Evolutionary conservation across 2,797 vertebrate genomes (phyloP).

Genomic region (Manis pentadactyla): DNA sequence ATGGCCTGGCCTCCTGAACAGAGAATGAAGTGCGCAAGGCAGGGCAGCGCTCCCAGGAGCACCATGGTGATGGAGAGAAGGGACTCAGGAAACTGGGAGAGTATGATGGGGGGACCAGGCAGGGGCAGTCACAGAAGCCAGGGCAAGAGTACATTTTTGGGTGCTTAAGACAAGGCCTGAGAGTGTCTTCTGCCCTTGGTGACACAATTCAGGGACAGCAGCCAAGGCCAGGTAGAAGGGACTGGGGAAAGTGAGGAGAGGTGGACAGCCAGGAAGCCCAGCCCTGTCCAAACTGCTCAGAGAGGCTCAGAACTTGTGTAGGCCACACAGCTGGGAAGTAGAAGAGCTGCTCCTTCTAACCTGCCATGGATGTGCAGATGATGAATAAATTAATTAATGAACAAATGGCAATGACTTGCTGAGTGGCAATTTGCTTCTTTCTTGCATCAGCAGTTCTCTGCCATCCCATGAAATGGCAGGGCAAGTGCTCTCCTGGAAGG

Average conservation of each 20-base stretch:
- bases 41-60: background rate
- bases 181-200: background rate
- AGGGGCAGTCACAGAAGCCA: background rate
- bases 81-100: background rate
- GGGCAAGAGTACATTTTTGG: too few relatives aligned
- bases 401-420: accelerated
- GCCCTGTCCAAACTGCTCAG: background rate
- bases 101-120: background rate
- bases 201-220: accelerated
- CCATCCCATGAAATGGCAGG: background rate
- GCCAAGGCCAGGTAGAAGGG: background rate
- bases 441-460: background rate
- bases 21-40: background rate
- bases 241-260: background rate
- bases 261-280: background rate
- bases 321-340: background rate
- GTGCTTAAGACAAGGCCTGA: background rate
- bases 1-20: background rate
- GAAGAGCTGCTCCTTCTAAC: background rate
- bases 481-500: background rate
- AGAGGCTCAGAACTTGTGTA: background rate
- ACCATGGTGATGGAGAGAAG: background rate
- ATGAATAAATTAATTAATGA: background rate
- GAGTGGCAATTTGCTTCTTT: background rate
- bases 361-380: background rate